A percentile compares a stretch with the other conserved stretches of the same genome.
These are phyloP conservation scores for Hippopotamus amphibius DNA, from an alignment of 2,113 vertebrate species.

Conservation along the genomic window DNA sequence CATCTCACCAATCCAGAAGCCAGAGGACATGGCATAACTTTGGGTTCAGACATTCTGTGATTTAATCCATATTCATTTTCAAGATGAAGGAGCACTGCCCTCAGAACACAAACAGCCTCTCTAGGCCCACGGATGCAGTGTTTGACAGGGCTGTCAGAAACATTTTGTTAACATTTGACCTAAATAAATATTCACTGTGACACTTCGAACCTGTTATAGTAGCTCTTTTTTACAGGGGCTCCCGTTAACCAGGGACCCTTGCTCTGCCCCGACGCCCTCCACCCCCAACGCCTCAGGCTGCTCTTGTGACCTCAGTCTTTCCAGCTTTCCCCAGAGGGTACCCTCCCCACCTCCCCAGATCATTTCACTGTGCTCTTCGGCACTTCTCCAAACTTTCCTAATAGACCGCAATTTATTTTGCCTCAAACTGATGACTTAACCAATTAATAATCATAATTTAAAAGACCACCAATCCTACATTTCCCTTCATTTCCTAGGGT, in stretches of 20 bases:
- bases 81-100: not conserved
- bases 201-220: not conserved
- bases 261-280: not conserved
- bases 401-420: not conserved
- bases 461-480: not conserved
- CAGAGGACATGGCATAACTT: not conserved
- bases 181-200: conserved; percentile 55
- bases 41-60: not conserved
- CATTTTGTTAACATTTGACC: conserved; percentile 69
- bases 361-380: not conserved
- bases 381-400: not conserved
- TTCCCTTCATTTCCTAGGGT: not conserved
- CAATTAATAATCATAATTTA: not conserved
- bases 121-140: not conserved
- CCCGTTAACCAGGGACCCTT: not conserved
- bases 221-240: not conserved
- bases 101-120: not conserved
- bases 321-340: not conserved
- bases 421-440: not conserved
- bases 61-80: not conserved
- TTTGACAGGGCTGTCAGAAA: conserved; percentile 70
- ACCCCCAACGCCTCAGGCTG: no score
- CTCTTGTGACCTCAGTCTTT: not conserved
- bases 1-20: not conserved
- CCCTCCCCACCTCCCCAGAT: not conserved